Percentiles rank a stretch among this genome's conserved stretches.
phyloP scores from a whole-genome alignment of 2,797 vertebrate genomes.

The Hypotaenidia philippensis region DNA sequence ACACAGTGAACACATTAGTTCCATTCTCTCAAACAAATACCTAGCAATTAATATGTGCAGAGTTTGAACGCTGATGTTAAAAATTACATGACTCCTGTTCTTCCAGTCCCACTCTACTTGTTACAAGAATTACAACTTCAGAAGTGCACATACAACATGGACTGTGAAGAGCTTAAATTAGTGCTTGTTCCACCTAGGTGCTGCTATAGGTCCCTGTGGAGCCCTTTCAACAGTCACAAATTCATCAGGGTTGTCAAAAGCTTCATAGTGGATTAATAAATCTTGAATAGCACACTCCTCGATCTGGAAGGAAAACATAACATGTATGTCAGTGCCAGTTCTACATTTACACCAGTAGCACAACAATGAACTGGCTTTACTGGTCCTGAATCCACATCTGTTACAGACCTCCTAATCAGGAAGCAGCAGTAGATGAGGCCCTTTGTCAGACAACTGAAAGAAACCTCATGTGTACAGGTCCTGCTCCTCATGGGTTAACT shows the following conservation, averaged over 20 bases:
- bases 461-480: neutral
- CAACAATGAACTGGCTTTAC: neutral
- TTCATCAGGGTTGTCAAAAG: conserved; percentile 92
- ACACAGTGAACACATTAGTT: conserved; percentile 41
- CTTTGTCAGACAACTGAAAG: neutral
- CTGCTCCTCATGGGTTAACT: neutral
- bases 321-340: neutral
- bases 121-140: neutral
- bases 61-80: conserved; percentile 34
- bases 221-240: conserved; percentile 93
- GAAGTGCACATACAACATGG: neutral
- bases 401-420: neutral
- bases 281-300: conserved; percentile 97
- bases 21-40: conserved; percentile 15
- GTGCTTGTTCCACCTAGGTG: conserved; percentile 95
- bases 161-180: conserved; percentile 64
- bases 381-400: neutral
- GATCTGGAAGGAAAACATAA: conserved; percentile 82
- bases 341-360: neutral
- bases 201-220: conserved; percentile 89
- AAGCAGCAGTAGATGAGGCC: neutral
- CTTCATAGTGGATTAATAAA: conserved; percentile 90
- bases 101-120: neutral
- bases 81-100: conserved; percentile 20
- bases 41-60: conserved; percentile 45